Evolutionary conservation across 2,797 vertebrate species (phyloP).

Genomic region (Pteronotus mesoamericanus): DNA sequence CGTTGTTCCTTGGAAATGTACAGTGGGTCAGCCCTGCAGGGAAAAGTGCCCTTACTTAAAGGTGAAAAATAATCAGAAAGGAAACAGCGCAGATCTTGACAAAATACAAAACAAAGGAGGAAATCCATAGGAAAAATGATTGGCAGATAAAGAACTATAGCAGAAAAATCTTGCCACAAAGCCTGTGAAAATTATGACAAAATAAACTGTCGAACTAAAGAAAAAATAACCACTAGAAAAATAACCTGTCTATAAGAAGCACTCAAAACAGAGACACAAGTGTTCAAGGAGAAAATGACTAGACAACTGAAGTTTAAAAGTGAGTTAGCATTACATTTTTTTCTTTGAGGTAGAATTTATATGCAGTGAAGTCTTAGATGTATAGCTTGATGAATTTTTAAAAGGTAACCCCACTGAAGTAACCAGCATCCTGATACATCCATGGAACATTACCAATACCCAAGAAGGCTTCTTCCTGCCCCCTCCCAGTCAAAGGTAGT

Average conservation of each 20-base stretch:
- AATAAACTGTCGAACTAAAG: not conserved
- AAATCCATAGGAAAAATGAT: not conserved
- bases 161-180: not conserved
- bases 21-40: not conserved
- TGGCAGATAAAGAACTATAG: not conserved
- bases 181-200: constrained; percentile 21
- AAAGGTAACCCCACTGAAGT: not conserved
- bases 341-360: not conserved
- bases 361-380: not conserved
- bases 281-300: not conserved
- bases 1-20: not conserved
- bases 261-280: not conserved
- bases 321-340: not conserved
- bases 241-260: not conserved
- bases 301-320: not conserved
- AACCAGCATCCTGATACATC: not conserved
- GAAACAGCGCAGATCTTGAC: not conserved
- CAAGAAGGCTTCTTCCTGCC: not conserved
- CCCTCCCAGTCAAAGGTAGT: not conserved
- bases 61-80: not conserved
- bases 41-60: constrained; percentile 2
- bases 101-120: not conserved
- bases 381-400: not conserved
- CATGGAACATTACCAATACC: not conserved
- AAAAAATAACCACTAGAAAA: not conserved